A percentile compares a stretch with the other conserved stretches of the same genome.
These are phyloP conservation scores for Aleiodes alternator DNA, from an alignment of 2,888 invertebrate genomes.

Conservation along the genomic window DNA sequence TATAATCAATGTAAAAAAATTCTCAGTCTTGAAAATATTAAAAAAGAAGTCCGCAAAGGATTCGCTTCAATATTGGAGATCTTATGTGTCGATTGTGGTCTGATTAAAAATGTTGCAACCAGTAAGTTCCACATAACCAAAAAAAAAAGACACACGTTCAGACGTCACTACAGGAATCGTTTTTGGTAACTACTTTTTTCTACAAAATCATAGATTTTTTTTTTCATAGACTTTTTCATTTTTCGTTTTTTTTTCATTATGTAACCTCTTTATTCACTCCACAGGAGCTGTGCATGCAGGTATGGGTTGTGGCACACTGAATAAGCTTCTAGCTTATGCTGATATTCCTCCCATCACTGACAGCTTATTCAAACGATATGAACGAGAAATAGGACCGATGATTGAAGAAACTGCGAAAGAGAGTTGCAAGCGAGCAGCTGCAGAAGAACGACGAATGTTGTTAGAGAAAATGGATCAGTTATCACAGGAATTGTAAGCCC, in stretches of 20 bases:
- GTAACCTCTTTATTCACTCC: not conserved
- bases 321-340: not conserved
- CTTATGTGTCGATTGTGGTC: too few species aligned
- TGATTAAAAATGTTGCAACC: too few species aligned
- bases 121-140: conserved; percentile 38
- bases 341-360: not conserved
- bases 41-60: too few species aligned
- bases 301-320: not conserved
- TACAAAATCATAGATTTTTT: too few species aligned
- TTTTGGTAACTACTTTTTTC: conserved; percentile 34
- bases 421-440: not conserved
- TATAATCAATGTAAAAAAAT: too few species aligned
- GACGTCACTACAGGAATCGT: conserved; percentile 48
- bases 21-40: too few species aligned
- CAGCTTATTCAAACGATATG: not conserved
- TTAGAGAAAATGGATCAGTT: not conserved
- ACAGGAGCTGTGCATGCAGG: conserved; percentile 39
- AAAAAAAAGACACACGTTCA: conserved; percentile 32
- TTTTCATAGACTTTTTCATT: conserved; percentile 4
- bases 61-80: too few species aligned
- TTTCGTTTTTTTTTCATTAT: conserved; percentile 25
- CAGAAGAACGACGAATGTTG: not conserved
- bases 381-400: not conserved
- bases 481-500: not conserved
- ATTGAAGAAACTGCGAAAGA: not conserved